Percentiles rank a stretch among this genome's conserved stretches.
These are phyloP conservation scores for Drosophila algonquin DNA, from an alignment of 2,888 invertebrate genomes.

Conservation along the genomic window DNA sequence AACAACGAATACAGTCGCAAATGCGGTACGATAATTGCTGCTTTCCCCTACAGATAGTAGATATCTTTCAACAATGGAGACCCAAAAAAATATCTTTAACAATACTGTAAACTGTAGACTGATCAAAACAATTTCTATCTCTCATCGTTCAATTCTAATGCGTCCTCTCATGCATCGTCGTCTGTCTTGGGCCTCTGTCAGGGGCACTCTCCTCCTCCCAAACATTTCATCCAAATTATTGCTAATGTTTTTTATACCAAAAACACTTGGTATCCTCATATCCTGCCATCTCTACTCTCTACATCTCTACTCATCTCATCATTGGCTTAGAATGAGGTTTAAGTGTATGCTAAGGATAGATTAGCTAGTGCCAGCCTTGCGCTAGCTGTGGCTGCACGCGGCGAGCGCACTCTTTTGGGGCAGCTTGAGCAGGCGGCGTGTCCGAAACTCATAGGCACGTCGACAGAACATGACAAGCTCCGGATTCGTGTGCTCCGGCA, in stretches of 20 bases:
- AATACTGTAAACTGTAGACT: conserved; percentile 41
- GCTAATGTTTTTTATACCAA: conserved; percentile 20
- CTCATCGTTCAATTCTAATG: not conserved
- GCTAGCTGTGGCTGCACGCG: conserved; percentile 37
- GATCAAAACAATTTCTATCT: conserved; percentile 32
- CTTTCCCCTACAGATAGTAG: not conserved
- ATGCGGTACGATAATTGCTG: not conserved
- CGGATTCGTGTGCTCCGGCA: conserved; percentile 88
- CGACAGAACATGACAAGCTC: conserved; percentile 97
- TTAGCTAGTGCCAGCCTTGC: conserved; percentile 20
- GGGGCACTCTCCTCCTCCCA: conserved; percentile 6
- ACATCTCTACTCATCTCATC: not conserved
- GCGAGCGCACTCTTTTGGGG: conserved; percentile 78
- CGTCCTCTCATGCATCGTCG: not conserved
- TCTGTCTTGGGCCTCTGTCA: conserved; percentile 21
- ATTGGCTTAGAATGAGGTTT: not conserved
- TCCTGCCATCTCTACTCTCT: not conserved
- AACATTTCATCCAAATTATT: conserved; percentile 20
- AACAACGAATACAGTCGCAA: conserved; percentile 22
- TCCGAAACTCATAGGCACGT: conserved; percentile 96
- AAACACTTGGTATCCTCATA: not conserved
- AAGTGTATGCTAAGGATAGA: not conserved
- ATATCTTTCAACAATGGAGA: conserved; percentile 30
- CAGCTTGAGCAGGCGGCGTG: conserved; percentile 86
- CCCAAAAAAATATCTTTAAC: conserved; percentile 35